Percentiles rank a stretch among this genome's conserved stretches.
Evolutionary conservation across 2,113 vertebrate genomes (phyloP).

Genomic region (Balaenoptera acutorostrata): DNA sequence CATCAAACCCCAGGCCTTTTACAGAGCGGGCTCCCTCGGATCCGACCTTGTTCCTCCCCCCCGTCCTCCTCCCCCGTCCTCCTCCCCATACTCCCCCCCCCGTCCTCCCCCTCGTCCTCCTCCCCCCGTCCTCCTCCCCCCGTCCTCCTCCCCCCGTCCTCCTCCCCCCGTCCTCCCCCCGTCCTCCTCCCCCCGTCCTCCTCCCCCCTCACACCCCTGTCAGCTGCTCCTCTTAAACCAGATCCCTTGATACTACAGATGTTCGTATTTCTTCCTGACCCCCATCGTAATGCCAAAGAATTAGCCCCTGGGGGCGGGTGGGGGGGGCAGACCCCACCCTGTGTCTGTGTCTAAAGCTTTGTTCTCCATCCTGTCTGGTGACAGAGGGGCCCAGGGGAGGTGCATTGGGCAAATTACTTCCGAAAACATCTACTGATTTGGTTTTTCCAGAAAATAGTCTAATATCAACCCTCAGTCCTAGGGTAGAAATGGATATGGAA

Average conservation of each 20-base stretch:
- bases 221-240: background rate
- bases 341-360: background rate
- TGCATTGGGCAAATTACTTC: background rate
- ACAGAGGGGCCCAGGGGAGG: background rate
- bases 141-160: too few species aligned
- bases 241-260: background rate
- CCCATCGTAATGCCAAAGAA: background rate
- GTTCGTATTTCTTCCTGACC: background rate
- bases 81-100: too few species aligned
- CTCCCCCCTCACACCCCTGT: too few species aligned
- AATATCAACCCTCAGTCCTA: background rate
- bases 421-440: background rate
- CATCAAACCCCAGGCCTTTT: background rate
- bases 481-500: background rate
- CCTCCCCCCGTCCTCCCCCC: background rate
- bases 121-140: too few species aligned
- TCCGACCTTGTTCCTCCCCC: background rate
- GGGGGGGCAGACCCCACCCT: rapidly evolving
- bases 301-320: rapidly evolving
- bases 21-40: background rate
- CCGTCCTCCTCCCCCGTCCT: too few species aligned
- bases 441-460: background rate
- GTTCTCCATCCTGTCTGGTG: background rate
- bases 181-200: rapidly evolving
- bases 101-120: too few species aligned